These are phyloP conservation scores for Eupithecia abbreviata DNA, from an alignment of 2,888 invertebrate species.

Conservation along the genomic window DNA sequence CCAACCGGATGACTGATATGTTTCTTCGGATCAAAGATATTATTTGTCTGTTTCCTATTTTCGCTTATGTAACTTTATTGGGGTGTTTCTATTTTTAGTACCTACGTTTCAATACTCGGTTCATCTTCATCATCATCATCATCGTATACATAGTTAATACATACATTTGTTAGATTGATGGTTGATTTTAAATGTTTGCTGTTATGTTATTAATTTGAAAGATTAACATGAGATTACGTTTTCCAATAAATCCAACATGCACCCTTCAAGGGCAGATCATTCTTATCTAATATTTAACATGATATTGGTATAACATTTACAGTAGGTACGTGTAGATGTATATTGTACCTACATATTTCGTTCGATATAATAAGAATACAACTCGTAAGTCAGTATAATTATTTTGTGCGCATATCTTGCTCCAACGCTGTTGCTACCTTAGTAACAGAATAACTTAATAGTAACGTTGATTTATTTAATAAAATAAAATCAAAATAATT, in stretches of 20 bases:
- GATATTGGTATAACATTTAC: background rate
- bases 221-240: background rate
- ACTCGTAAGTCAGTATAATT: background rate
- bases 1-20: constrained; percentile 68
- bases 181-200: background rate
- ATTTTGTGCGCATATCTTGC: background rate
- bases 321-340: background rate
- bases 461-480: constrained; percentile 23
- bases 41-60: background rate
- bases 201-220: background rate
- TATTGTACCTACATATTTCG: background rate
- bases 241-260: background rate
- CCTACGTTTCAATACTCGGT: background rate
- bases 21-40: constrained; percentile 55
- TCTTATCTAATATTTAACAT: background rate
- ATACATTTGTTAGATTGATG: background rate
- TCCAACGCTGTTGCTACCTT: constrained; percentile 8
- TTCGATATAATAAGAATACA: background rate
- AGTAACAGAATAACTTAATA: constrained; percentile 10
- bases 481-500: constrained; percentile 42
- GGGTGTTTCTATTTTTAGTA: background rate
- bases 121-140: background rate
- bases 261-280: background rate
- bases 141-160: background rate
- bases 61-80: background rate